Evolutionary conservation across 2,113 vertebrate species (phyloP).

Genomic region (Puntigrus tetrazona): DNA sequence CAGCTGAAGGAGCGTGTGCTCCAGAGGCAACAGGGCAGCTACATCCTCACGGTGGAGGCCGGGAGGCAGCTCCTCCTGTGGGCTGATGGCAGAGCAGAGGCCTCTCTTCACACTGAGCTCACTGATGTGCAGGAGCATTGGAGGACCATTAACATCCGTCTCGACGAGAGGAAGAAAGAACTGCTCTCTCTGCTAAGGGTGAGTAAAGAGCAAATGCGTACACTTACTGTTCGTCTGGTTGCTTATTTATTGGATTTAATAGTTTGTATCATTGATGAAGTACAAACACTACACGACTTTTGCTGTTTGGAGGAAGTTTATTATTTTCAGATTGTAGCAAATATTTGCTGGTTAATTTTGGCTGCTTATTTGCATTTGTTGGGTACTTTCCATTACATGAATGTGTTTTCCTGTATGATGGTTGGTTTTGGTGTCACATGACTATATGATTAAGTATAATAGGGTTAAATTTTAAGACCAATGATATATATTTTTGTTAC

Average conservation of each 20-base stretch:
- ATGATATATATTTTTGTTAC: no score
- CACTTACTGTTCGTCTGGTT: not conserved
- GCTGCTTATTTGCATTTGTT: not conserved
- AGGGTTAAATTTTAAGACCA: not conserved
- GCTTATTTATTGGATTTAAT: not conserved
- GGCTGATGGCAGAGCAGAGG: constrained; percentile 81
- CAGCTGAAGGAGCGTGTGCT: constrained; percentile 93
- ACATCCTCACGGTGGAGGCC: constrained; percentile 90
- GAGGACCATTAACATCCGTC: constrained; percentile 78
- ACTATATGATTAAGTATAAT: not conserved
- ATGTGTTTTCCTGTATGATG: not conserved
- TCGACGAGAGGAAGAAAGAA: constrained; percentile 89
- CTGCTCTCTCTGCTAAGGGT: constrained; percentile 86
- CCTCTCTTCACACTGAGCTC: constrained; percentile 84
- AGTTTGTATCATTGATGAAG: not conserved
- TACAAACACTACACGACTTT: not conserved
- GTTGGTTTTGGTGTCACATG: not conserved
- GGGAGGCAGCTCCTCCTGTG: constrained; percentile 89
- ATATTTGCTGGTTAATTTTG: not conserved
- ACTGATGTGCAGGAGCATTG: constrained; percentile 90
- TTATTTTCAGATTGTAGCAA: no score
- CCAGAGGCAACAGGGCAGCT: constrained; percentile 91
- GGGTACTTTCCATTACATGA: not conserved
- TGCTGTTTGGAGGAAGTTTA: no score
- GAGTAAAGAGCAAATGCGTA: not conserved